Evolutionary conservation across 2,888 invertebrate genomes (phyloP).

Genomic region (Nasonovia ribisnigri): DNA sequence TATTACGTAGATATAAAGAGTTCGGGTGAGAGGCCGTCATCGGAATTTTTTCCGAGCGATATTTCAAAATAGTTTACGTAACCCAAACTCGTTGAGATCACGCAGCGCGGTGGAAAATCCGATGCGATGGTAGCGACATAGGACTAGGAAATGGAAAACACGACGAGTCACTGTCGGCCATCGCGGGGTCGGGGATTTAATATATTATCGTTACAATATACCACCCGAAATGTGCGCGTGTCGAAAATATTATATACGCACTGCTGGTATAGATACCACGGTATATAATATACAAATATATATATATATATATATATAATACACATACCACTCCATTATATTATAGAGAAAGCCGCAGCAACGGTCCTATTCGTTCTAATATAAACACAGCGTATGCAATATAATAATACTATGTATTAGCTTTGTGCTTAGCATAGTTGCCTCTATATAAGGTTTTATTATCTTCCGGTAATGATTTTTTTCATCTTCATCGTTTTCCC

Average conservation of each 20-base stretch:
- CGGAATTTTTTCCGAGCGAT: background rate
- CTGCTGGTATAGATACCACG: background rate
- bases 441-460: background rate
- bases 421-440: background rate
- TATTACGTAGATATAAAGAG: background rate
- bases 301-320: too few relatives aligned
- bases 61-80: background rate
- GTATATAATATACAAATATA: background rate
- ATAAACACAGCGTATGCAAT: background rate
- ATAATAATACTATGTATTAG: background rate
- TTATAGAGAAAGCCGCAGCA: background rate
- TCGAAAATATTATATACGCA: background rate
- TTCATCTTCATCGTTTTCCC: background rate
- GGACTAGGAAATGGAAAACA: background rate
- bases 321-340: background rate
- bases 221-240: background rate
- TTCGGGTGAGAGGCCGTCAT: background rate
- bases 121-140: background rate
- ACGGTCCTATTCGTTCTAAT: slow-evolving; percentile 1
- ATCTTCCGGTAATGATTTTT: slow-evolving; percentile 30
- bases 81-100: background rate
- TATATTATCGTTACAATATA: background rate
- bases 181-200: background rate
- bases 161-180: background rate
- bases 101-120: background rate